phyloP scores from a whole-genome alignment of 1,140 invertebrate genomes.

The Drosophila sp. region DNA sequence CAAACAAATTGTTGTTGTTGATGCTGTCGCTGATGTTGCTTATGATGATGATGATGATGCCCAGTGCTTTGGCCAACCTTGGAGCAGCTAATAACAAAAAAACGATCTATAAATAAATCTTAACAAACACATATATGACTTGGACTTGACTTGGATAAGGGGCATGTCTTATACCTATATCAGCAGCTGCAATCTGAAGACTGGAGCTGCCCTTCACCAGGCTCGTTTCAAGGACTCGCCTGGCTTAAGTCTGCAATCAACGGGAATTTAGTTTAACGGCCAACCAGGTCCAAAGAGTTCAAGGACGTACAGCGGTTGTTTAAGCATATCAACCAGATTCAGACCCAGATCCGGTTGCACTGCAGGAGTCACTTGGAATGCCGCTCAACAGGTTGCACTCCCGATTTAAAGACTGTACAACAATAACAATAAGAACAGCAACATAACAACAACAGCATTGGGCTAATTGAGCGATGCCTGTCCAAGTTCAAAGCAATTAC shows the following conservation, averaged over 20 bases:
- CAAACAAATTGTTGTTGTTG: too few relatives aligned
- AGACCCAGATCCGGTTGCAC: slow-evolving; percentile 59
- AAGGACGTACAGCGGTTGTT: slow-evolving; percentile 80
- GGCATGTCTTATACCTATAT: slow-evolving; percentile 54
- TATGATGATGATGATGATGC: slow-evolving; percentile 49
- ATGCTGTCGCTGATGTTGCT: slow-evolving; percentile 13
- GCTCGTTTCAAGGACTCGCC: slow-evolving; percentile 58
- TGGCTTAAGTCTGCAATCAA: slow-evolving; percentile 50
- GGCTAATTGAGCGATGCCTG: slow-evolving; percentile 46
- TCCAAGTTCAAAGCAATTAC: slow-evolving; percentile 77
- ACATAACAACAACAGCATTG: slow-evolving; percentile 4
- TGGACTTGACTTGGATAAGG: slow-evolving; percentile 38
- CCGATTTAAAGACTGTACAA: slow-evolving; percentile 17
- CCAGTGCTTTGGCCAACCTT: slow-evolving; percentile 74
- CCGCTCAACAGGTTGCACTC: slow-evolving; percentile 21
- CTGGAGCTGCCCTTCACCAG: slow-evolving; percentile 68
- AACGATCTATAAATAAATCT: slow-evolving; percentile 76
- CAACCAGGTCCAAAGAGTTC: slow-evolving; percentile 54
- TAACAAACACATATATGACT: background rate
- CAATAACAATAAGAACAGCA: slow-evolving; percentile 17
- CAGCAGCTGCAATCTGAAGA: slow-evolving; percentile 62
- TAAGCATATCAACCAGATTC: slow-evolving; percentile 44
- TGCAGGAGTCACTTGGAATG: slow-evolving; percentile 16
- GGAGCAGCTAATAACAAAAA: slow-evolving; percentile 60
- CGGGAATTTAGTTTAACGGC: slow-evolving; percentile 76